Evolutionary conservation across 2,888 invertebrate genomes (phyloP), one percentile per base, ranked within the genome.

Genomic region (Sthenelais limicola): DNA sequence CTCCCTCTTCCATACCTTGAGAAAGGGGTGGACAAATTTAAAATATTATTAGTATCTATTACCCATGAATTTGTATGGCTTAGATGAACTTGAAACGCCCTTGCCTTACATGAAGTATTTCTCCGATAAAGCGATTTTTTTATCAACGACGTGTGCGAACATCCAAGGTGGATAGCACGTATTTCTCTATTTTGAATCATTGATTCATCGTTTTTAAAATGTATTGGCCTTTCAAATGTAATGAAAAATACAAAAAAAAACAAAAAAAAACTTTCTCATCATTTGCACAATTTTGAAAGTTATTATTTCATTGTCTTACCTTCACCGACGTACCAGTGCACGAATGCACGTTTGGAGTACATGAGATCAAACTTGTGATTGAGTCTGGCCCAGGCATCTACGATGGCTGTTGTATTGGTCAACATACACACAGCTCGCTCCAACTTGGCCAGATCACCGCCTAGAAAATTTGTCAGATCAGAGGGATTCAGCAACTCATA

Each of bases 361-460:
- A 82, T 83, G 49, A 82, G 76, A 73, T 82, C 81, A 68, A 82
- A 83, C 74, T 85, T 85, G 77, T 86, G 83, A 72, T 85, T 80
- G 5, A 86, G 74, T 26, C 87, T 79, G 30, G 83, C 82, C 88
- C 87, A 87, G 9, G 87, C 87, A 71, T 88, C 86, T 32, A 82
- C 0, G 92, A 89, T 88, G 52, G 88, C 88, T 18, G 88, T 89
- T 21, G 88, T 89, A 76, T 88, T 88, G 74, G 84, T 83, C 62
- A 89, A 78, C 88, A 88, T 88, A 78, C 88, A 89, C 15, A 89
- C 88, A 32, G 89, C 88, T 74, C 90, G 80, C 73, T 86, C 88
- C 3, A 90, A 88, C 77, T 89, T 89, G 35, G 90, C 89, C 76
- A 96, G 93, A 79, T 97, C 96, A 38, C 96, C 96, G 7, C 96